Conservation (phyloP, 64 coral and sea anemone genomes). For the Pocillopora damicornis region DNA sequence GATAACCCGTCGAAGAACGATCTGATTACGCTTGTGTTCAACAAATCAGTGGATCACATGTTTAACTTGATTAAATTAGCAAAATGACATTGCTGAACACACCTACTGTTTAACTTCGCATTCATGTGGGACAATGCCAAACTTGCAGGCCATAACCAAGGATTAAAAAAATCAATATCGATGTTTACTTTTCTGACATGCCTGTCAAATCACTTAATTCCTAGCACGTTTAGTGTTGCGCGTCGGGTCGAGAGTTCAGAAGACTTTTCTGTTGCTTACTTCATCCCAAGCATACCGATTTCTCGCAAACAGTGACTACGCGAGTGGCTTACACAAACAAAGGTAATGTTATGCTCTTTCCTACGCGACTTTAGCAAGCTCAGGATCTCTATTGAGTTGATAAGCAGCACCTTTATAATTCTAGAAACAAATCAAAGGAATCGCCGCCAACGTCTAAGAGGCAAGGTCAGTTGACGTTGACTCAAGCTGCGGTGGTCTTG, state of each 20-base stretch:
- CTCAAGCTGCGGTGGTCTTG: too few relatives aligned
- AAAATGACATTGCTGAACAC: not conserved
- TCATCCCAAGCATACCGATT: not conserved
- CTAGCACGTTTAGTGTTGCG: not conserved
- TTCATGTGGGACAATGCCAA: not conserved
- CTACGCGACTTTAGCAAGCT: too few relatives aligned
- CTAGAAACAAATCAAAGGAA: too few relatives aligned
- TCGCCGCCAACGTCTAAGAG: too few relatives aligned
- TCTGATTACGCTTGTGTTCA: too few relatives aligned
- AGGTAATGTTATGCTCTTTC: not conserved
- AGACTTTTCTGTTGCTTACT: not conserved
- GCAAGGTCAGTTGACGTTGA: too few relatives aligned
- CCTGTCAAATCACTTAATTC: slow-evolving; percentile 8
- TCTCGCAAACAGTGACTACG: not conserved
- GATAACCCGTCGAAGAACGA: too few relatives aligned
- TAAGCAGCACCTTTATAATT: too few relatives aligned
- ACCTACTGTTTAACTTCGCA: not conserved
- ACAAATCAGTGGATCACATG: too few relatives aligned
- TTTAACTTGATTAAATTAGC: not conserved
- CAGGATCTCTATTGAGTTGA: too few relatives aligned
- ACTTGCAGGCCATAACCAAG: not conserved
- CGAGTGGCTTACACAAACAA: not conserved
- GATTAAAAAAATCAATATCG: not conserved
- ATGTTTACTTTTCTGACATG: slow-evolving; percentile 20
- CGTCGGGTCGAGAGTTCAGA: slow-evolving; percentile 25